Conservation (phyloP, 2,113 vertebrate genomes). For the Chroicocephalus ridibundus region DNA sequence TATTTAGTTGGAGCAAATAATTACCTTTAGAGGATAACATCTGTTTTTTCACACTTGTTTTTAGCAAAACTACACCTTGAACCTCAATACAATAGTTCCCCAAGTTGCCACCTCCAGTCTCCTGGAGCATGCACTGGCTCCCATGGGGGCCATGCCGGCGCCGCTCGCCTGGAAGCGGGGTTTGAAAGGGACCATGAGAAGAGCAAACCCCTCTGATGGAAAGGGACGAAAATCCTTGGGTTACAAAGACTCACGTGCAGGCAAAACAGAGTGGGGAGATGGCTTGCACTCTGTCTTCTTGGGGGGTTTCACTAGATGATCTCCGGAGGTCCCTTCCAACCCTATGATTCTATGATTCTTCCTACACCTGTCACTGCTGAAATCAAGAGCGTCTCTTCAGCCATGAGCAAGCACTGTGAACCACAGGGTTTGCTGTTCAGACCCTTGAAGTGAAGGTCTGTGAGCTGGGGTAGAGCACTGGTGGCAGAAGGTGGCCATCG, state of each 20-base stretch:
- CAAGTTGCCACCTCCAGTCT: not conserved
- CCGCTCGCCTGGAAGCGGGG: not conserved
- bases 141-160: rapidly evolving
- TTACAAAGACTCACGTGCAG: not conserved
- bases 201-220: not conserved
- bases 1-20: not conserved
- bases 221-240: not conserved
- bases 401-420: not conserved
- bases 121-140: rapidly evolving
- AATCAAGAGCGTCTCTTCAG: not conserved
- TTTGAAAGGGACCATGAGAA: not conserved
- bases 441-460: not conserved
- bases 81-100: not conserved
- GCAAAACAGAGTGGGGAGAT: not conserved
- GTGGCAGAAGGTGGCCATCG: not conserved
- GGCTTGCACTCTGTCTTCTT: not conserved
- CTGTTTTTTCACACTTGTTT: not conserved
- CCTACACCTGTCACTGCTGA: not conserved
- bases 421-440: not conserved
- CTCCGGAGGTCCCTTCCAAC: too few relatives aligned
- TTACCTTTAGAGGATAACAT: not conserved
- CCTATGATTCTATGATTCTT: not conserved
- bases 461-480: not conserved
- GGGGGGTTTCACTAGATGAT: too few relatives aligned
- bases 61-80: not conserved